Evolutionary conservation across 2,797 vertebrate species (phyloP).

Genomic region (Myripristis jacobus): DNA sequence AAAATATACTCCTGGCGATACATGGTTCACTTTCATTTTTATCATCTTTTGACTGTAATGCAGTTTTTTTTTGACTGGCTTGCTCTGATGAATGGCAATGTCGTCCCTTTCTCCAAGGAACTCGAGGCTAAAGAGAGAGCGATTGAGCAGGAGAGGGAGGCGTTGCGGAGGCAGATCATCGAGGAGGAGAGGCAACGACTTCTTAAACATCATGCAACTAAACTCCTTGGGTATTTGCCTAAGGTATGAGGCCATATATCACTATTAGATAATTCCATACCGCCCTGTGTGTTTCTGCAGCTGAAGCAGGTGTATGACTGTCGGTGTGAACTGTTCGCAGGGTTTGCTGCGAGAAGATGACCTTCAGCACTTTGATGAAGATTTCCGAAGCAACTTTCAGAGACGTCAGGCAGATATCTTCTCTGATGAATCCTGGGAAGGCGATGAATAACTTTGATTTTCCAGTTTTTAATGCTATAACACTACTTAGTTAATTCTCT

Average conservation of each 20-base stretch:
- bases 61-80: constrained; percentile 8
- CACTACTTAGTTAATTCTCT: too few relatives aligned
- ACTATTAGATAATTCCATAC: neutral
- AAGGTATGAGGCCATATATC: constrained; percentile 80
- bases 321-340: constrained; percentile 72
- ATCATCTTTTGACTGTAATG: neutral
- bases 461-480: constrained; percentile 26
- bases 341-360: constrained; percentile 91
- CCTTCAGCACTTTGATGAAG: constrained; percentile 90
- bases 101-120: constrained; percentile 77
- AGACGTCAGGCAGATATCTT: constrained; percentile 66
- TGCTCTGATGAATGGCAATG: constrained; percentile 24
- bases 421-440: constrained; percentile 76
- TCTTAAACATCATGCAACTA: constrained; percentile 88
- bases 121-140: constrained; percentile 86
- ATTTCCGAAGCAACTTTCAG: constrained; percentile 87
- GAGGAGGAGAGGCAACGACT: constrained; percentile 94
- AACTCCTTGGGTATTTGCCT: constrained; percentile 91
- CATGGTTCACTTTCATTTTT: neutral
- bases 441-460: constrained; percentile 33
- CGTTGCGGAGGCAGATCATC: constrained; percentile 83
- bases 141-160: constrained; percentile 83
- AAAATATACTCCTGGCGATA: neutral
- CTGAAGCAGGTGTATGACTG: neutral
- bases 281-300: neutral